Evolutionary conservation across 1,140 invertebrate genomes (phyloP).

Genomic region (Caenorhabditis brenneri): DNA sequence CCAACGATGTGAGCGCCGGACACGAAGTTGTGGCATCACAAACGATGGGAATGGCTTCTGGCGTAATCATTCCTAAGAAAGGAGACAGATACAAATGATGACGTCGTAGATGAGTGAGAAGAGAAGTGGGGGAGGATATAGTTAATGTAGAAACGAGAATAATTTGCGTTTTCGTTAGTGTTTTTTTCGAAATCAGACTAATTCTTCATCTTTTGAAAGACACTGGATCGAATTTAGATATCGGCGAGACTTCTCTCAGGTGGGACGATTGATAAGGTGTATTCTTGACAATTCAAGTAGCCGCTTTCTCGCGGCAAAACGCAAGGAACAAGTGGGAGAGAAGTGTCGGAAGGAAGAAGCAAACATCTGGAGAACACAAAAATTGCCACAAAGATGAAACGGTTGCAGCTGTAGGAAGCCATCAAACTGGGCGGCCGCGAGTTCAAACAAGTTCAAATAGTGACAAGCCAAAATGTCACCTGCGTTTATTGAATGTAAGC

Average conservation of each 20-base stretch:
- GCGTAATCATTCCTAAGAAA: slow-evolving; percentile 18
- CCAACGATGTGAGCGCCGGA: slow-evolving; percentile 7
- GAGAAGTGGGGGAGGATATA: neutral
- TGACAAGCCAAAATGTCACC: neutral
- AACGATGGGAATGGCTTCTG: slow-evolving; percentile 2
- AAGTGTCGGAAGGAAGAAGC: neutral
- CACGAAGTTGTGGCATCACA: neutral
- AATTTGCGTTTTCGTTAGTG: neutral
- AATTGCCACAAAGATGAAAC: neutral
- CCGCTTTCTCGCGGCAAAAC: too few relatives aligned
- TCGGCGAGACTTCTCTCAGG: neutral
- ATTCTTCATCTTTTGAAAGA: neutral
- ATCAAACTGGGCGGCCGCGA: neutral
- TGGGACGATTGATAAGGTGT: slow-evolving; percentile 18
- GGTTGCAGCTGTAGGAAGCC: neutral
- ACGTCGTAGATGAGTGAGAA: neutral
- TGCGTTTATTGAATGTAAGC: neutral
- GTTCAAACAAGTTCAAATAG: slow-evolving; percentile 29
- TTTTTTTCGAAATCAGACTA: slow-evolving; percentile 30
- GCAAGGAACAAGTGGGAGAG: neutral
- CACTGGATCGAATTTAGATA: neutral
- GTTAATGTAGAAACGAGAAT: slow-evolving; percentile 28
- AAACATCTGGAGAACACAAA: slow-evolving; percentile 24
- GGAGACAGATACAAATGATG: slow-evolving; percentile 13
- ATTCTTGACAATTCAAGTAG: slow-evolving; percentile 12